phyloP scores from a whole-genome alignment of 2,888 invertebrate genomes.

The Sarcophaga variegata region DNA sequence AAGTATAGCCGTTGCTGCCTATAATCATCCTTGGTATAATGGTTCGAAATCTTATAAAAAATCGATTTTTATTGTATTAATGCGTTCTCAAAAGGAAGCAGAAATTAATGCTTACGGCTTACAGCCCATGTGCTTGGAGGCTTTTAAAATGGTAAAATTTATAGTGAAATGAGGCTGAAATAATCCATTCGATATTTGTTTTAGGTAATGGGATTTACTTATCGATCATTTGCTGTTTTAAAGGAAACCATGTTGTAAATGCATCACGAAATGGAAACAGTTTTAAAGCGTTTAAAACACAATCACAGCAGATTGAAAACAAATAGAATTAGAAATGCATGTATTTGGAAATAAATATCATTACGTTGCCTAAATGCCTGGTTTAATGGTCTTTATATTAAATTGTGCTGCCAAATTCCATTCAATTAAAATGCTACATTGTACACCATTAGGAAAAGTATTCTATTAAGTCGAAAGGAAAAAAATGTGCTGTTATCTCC shows the following conservation, averaged over 20 bases:
- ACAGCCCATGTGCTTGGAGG: constrained; percentile 72
- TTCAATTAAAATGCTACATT: too few species aligned
- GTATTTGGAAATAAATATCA: too few species aligned
- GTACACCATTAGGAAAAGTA: too few species aligned
- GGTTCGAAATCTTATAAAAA: constrained; percentile 74
- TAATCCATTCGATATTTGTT: constrained; percentile 1
- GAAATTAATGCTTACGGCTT: constrained; percentile 74
- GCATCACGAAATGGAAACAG: too few species aligned
- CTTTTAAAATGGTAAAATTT: constrained; percentile 73
- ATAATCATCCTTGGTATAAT: constrained; percentile 74
- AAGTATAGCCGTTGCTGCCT: constrained; percentile 71
- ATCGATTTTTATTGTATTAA: constrained; percentile 73
- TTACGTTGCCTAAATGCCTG: too few species aligned
- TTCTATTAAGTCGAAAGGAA: too few species aligned
- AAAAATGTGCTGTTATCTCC: too few species aligned
- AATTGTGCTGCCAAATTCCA: too few species aligned
- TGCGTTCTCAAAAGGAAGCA: constrained; percentile 73
- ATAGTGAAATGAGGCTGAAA: neutral
- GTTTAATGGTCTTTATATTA: too few species aligned
- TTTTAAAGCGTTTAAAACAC: too few species aligned
- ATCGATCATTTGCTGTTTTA: constrained; percentile 72
- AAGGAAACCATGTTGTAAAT: constrained; percentile 70
- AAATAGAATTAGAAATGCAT: too few species aligned
- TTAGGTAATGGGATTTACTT: constrained; percentile 74
- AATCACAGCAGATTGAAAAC: too few species aligned